Conservation (phyloP, 2,113 vertebrate species). For the Desmodus rotundus region DNA sequence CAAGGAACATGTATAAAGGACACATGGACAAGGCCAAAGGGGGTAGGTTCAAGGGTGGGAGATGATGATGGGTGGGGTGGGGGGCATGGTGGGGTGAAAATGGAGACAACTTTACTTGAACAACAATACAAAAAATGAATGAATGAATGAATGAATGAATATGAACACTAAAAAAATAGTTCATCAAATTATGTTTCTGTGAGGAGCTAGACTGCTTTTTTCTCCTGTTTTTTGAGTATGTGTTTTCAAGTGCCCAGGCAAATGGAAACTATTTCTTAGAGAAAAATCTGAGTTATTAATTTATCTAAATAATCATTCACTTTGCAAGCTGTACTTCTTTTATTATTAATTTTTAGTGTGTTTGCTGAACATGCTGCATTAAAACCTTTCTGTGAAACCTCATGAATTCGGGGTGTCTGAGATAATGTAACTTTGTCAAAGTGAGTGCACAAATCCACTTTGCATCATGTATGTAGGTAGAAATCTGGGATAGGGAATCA, state of each 20-base stretch:
- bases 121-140: too few relatives aligned
- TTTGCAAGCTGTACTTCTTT: neutral
- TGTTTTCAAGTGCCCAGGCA: neutral
- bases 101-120: too few relatives aligned
- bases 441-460: neutral
- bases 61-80: too few relatives aligned
- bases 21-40: too few relatives aligned
- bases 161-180: neutral
- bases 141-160: too few relatives aligned
- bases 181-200: neutral
- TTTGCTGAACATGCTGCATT: neutral
- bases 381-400: neutral
- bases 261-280: constrained; percentile 1
- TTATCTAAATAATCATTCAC: neutral
- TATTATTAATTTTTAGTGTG: neutral
- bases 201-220: neutral
- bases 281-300: constrained; percentile 7
- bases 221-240: neutral
- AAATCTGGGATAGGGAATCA: neutral
- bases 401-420: neutral
- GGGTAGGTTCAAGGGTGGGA: too few relatives aligned
- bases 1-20: too few relatives aligned
- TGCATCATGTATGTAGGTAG: neutral
- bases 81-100: too few relatives aligned
- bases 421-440: neutral